Evolutionary conservation across 2,113 vertebrate genomes (phyloP), one percentile per base, ranked within the genome.

Genomic region (Hemiprocne comata): DNA sequence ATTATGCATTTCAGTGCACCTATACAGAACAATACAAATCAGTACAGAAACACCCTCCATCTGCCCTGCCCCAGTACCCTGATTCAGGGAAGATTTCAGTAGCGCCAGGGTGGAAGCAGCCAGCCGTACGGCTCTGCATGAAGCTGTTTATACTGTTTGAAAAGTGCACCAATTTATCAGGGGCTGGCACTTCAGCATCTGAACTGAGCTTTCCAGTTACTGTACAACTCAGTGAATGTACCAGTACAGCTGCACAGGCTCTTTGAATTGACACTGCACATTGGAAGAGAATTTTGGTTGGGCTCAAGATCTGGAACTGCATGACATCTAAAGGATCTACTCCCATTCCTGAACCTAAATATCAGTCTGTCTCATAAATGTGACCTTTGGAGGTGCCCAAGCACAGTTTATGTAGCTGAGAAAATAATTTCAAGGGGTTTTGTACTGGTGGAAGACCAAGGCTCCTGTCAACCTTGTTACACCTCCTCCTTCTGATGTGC

Each of bases 251-350:
- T 80, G 16, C 19, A 50, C 1, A 1, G 29, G 31, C 33, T 82
- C 87, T 44, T 67, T 33, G 17, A 61, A 15, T 48, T 19, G 23
- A 31, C 51, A 67, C 11, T 54, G 24, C 13, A 65, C 0, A 0
- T 18, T 46, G 2, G 11, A 36, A 76, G 15, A 70, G 13, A 80
- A 54, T 83, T 88, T 77, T 51, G 3, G 6, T 51, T 71, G 38
- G 17, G 17, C 54, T 51, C 36, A 54, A 70, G 46, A 74, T 34
- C 33, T 67, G 60, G 36, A 71, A 65, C 42, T 38, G 11, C 7
- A 5, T 58, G 85, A 54, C 6, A 54, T 62, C 25, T 55, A 46
- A 58, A 5, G 9, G 4, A 51, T 58, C 13, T 44, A 38, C 10
- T 51, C 33, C 7, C 10, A 60, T 9, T 15, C 3, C 51, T 60